Percentiles rank a stretch among this genome's conserved stretches.
Evolutionary conservation across 1,140 invertebrate genomes (phyloP).

Genomic region (Drosophila persimilis): DNA sequence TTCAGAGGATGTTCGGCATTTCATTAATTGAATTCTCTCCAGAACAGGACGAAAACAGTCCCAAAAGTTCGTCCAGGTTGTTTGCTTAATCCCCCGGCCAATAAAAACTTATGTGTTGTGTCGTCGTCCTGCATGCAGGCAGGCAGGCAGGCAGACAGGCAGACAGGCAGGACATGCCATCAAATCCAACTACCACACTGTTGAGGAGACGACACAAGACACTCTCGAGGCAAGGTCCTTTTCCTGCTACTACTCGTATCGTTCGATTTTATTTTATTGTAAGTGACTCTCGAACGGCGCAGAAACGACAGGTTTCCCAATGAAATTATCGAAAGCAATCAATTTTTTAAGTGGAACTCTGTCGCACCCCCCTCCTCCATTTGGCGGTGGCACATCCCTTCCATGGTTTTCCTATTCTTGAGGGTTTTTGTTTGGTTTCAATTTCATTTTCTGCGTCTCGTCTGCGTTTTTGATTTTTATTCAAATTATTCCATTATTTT

Average conservation of each 20-base stretch:
- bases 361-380: conserved; percentile 37
- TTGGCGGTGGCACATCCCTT: conserved; percentile 17
- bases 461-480: conserved; percentile 66
- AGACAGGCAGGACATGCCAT: conserved; percentile 46
- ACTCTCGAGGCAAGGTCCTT: conserved; percentile 40
- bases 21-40: conserved; percentile 67
- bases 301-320: conserved; percentile 66
- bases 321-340: conserved; percentile 80
- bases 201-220: conserved; percentile 28
- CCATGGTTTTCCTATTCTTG: conserved; percentile 5
- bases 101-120: conserved; percentile 68
- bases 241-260: conserved; percentile 8
- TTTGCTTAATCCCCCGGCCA: conserved; percentile 33
- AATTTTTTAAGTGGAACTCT: conserved; percentile 79
- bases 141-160: too few species aligned
- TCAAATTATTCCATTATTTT: conserved; percentile 64
- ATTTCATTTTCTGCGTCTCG: conserved; percentile 55
- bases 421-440: conserved; percentile 75
- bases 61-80: conserved; percentile 28
- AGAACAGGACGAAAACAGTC: conserved; percentile 13
- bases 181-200: conserved; percentile 69
- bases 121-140: conserved; percentile 8
- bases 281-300: conserved; percentile 46
- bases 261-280: conserved; percentile 81
- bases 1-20: conserved; percentile 18